phyloP scores from a whole-genome alignment of 2,888 invertebrate species.

The Caenorhabditis sp. region DNA sequence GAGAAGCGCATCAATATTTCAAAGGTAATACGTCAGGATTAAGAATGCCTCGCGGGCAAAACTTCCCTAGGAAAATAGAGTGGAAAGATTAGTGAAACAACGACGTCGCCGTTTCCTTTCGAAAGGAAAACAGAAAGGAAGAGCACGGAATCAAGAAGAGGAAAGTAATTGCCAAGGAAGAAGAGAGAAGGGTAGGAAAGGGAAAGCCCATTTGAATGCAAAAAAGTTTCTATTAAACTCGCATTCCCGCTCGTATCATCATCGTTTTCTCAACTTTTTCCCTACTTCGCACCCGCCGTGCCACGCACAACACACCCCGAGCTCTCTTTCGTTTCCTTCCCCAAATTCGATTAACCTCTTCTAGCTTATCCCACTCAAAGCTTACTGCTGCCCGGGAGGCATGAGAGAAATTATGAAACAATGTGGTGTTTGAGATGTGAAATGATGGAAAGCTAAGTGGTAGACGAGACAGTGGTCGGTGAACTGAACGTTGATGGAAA shows the following conservation, averaged over 20 bases:
- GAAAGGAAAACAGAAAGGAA: not conserved
- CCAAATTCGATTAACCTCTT: slow-evolving; percentile 57
- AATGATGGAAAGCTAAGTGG: not conserved
- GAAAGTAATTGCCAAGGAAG: slow-evolving; percentile 12
- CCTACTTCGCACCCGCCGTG: slow-evolving; percentile 6
- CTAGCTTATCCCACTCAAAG: slow-evolving; percentile 30
- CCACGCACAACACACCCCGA: not conserved
- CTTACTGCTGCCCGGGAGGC: slow-evolving; percentile 5
- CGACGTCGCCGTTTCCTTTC: not conserved
- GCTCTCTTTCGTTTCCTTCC: not conserved
- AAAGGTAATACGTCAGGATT: slow-evolving; percentile 63
- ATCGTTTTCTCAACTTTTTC: too few species aligned
- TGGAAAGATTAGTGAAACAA: slow-evolving; percentile 42
- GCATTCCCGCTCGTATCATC: not conserved
- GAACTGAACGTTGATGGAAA: slow-evolving; percentile 32
- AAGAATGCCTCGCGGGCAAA: slow-evolving; percentile 48
- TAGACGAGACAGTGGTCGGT: slow-evolving; percentile 10
- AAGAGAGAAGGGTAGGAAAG: slow-evolving; percentile 5
- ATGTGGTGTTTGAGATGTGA: slow-evolving; percentile 1
- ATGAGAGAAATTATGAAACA: slow-evolving; percentile 27
- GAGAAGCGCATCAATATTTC: slow-evolving; percentile 60
- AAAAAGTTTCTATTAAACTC: slow-evolving; percentile 9
- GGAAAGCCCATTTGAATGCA: slow-evolving; percentile 13
- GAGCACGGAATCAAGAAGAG: slow-evolving; percentile 14
- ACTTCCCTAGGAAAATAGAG: slow-evolving; percentile 28